Evolutionary conservation across 1,140 invertebrate genomes (phyloP), one percentile per base, ranked within the genome.

Genomic region (Rhyacophila brunnea): DNA sequence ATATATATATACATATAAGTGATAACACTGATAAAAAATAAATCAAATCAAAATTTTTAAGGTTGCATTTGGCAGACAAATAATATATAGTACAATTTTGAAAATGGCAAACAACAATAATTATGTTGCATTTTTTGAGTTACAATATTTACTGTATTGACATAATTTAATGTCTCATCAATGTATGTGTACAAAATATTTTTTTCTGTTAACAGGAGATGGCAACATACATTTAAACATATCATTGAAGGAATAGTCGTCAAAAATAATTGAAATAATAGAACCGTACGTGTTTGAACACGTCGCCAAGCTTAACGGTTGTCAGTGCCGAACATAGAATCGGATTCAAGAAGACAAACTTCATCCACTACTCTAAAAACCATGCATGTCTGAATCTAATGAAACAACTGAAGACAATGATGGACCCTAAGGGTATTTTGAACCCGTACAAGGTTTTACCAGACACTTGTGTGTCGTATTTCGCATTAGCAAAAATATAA

Each of bases 261-360:
- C 83, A 36, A 82, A 89, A 42, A 78, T 95, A 6, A 75, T 85
- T 13, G 73, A 84, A 10, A 74, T 83, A 50, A 83, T 98, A 53
- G 95, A 98, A 69, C 94, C 95, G 0, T 96, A 32, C 34, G 48
- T 50, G 20, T 50, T 19, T 14, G 34, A 50, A n/a, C 40, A 38
- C n/a, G 48, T 50, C 6, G 40, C 34, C 18, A 19, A 50, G 10
- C 18, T 88, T 17, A 84, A 81, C 11, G 96, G 96, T 11, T 97
- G 85, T 99, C 5, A 96, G 93, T 71, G 95, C 96, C 2, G 96
- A 99, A 73, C 96, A 99, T 74, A 96, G 96, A 0, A 85, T 99
- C 13, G 96, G 95, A 1, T 90, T 95, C 65, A 85, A 90, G 42
- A 98, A 98, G 70, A 84, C 87, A 15, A 82, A 94, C 54, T 96